These are phyloP conservation scores for Fopius arisanus DNA, from an alignment of 1,140 invertebrate genomes.

Conservation along the genomic window DNA sequence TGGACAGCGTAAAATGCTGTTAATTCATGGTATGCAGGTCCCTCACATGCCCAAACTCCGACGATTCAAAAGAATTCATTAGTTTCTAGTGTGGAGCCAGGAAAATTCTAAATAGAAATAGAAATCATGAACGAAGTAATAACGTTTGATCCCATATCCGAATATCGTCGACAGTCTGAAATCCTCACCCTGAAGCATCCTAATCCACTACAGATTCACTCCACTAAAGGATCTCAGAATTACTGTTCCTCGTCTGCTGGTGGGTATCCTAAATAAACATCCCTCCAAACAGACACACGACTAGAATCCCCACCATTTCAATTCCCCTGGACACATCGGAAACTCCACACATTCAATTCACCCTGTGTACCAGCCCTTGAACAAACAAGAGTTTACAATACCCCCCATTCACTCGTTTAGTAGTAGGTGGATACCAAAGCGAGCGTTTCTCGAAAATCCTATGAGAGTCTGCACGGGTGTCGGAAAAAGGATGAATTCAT, in stretches of 20 bases:
- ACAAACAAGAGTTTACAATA: slow-evolving; percentile 45
- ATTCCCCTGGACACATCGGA: neutral
- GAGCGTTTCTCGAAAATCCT: neutral
- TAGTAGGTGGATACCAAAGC: slow-evolving; percentile 30
- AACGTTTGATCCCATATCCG: neutral
- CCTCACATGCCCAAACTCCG: neutral
- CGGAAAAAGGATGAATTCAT: slow-evolving; percentile 45
- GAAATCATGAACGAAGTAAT: neutral
- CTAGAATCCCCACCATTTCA: slow-evolving; percentile 42
- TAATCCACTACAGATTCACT: slow-evolving; percentile 18
- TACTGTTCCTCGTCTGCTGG: slow-evolving; percentile 31
- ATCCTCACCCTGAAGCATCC: neutral
- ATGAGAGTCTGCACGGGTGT: slow-evolving; percentile 12
- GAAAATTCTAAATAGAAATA: too few species aligned
- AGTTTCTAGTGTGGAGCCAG: too few species aligned
- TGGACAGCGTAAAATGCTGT: neutral
- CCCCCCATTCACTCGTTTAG: slow-evolving; percentile 28
- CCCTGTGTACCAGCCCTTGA: slow-evolving; percentile 36
- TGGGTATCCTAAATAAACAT: slow-evolving; percentile 58
- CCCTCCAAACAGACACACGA: slow-evolving; percentile 52
- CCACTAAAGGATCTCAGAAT: slow-evolving; percentile 32
- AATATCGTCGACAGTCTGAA: neutral
- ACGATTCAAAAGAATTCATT: too few species aligned
- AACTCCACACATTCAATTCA: neutral
- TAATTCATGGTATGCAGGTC: neutral